Evolutionary conservation across 2,888 invertebrate genomes (phyloP), one percentile per base, ranked within the genome.

Genomic region (Lasioglossum lativentre): DNA sequence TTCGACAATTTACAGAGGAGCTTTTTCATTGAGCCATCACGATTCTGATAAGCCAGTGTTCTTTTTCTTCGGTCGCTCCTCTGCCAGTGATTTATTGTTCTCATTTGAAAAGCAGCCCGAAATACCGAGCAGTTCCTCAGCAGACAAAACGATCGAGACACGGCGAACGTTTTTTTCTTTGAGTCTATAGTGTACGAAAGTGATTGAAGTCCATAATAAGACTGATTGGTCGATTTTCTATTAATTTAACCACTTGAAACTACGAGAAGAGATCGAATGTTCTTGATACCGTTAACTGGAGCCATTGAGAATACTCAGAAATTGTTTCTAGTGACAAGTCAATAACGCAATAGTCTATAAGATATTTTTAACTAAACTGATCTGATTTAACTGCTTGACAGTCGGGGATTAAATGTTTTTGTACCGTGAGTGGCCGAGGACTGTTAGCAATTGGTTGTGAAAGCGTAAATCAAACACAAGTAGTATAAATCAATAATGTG

Each of bases 21-120:
- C 23, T 78, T 72, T 59, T 72, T 72, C 72, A 73, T 40, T 27
- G 30, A 72, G 27, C 63, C 45, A 38, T 38, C 38, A 63, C 38
- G 63, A 45, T 34, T 45, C 42, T 23, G 45, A 27, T 72, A 78
- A 73, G 63, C 63, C 42, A n/a, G 78, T 45, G n/a, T 19, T 34
- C 27, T 79, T 73, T 27, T 66, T 34, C 34, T 16, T 12, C 68
- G 45, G 16, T 14, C 34, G 38, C 23, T 47, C 4, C 19, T 34
- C 38, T 1, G 23, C 16, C 74, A 27, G 10, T 79, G 78, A 73
- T 79, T 73, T 79, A 79, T 73, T 30, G 63, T 79, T 27, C 6
- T 27, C 19, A 23, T 34, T n/a, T n/a, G 30, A 40, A 38, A 47
- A 52, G 16, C 19, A 10, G 19, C 68, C 16, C 38, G 16, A 2